Evolutionary conservation across 2,888 invertebrate species (phyloP).

Genomic region (Mantis religiosa): DNA sequence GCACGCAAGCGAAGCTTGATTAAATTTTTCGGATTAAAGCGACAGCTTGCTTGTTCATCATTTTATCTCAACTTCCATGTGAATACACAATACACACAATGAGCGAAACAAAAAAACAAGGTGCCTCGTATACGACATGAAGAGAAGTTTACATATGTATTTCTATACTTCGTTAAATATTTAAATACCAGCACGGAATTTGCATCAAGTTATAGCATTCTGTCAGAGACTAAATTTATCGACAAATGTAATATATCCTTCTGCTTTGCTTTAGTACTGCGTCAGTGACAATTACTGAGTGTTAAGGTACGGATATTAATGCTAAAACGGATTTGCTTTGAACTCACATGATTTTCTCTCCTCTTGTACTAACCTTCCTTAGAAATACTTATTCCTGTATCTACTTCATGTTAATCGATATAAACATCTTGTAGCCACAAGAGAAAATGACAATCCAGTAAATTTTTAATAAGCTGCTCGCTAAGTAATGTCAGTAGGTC

Average conservation of each 20-base stretch:
- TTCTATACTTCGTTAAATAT: not conserved
- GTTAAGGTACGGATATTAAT: too few relatives aligned
- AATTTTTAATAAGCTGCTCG: too few relatives aligned
- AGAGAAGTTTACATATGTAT: not conserved
- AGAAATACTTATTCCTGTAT: too few relatives aligned
- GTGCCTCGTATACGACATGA: not conserved
- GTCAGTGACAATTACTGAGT: too few relatives aligned
- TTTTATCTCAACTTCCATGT: not conserved
- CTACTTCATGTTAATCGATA: too few relatives aligned
- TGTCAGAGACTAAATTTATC: not conserved
- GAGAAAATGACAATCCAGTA: too few relatives aligned
- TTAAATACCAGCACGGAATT: not conserved
- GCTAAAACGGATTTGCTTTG: too few relatives aligned
- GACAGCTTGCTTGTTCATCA: not conserved
- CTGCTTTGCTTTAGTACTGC: too few relatives aligned
- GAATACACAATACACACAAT: not conserved
- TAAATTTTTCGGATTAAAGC: constrained; percentile 10
- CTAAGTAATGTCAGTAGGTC: too few relatives aligned
- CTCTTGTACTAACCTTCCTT: too few relatives aligned
- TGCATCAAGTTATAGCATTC: not conserved
- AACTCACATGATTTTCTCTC: too few relatives aligned
- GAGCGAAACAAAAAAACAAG: not conserved
- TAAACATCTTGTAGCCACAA: too few relatives aligned
- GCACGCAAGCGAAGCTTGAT: not conserved
- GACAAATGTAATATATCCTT: not conserved